Conservation (phyloP, 2,797 vertebrate species). For the Chaunax sp. region DNA sequence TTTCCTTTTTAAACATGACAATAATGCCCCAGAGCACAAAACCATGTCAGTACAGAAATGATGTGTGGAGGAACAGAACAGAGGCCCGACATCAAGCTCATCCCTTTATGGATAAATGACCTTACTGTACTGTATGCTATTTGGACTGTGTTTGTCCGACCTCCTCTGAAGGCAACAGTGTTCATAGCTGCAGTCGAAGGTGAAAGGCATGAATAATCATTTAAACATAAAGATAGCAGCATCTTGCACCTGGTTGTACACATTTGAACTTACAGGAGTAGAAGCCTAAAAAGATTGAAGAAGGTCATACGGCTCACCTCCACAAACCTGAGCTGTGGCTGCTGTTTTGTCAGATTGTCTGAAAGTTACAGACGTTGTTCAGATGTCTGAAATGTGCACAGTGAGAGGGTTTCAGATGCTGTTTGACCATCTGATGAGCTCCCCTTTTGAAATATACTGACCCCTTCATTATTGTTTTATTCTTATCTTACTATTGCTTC, state of each 20-base stretch:
- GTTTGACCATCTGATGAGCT: neutral
- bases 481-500: too few relatives aligned
- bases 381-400: too few relatives aligned
- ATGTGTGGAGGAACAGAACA: too few relatives aligned
- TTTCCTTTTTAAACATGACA: too few relatives aligned
- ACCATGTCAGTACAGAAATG: too few relatives aligned
- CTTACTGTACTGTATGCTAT: too few relatives aligned
- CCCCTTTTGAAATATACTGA: neutral
- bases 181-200: neutral
- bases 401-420: neutral
- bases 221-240: neutral
- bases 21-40: too few relatives aligned
- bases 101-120: too few relatives aligned
- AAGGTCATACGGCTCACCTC: neutral
- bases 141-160: too few relatives aligned
- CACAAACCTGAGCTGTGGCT: neutral
- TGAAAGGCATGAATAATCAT: neutral
- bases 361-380: neutral
- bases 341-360: neutral
- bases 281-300: neutral
- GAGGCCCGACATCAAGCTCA: too few relatives aligned
- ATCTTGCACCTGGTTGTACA: neutral
- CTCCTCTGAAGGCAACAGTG: too few relatives aligned
- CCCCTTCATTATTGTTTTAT: too few relatives aligned
- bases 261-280: neutral